phyloP scores from a whole-genome alignment of 2,113 vertebrate species.

The Hucho hucho region DNA sequence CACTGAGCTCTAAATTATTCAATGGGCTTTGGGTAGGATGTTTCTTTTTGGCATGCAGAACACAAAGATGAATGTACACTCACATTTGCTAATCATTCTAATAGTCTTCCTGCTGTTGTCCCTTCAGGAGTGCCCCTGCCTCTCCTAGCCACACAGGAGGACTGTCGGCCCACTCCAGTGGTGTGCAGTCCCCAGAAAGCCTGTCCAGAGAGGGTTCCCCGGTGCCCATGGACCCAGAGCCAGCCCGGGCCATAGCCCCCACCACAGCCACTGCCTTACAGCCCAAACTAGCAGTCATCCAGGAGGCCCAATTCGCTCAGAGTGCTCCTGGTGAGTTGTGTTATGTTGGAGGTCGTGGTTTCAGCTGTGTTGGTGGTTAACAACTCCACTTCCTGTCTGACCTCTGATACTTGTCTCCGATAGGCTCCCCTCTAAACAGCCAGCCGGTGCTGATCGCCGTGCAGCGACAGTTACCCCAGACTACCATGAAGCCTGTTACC shows the following conservation, averaged over 20 bases:
- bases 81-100: not conserved
- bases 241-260: slow-evolving; percentile 74
- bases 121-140: slow-evolving; percentile 90
- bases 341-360: not conserved
- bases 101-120: not conserved
- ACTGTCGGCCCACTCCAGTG: slow-evolving; percentile 94
- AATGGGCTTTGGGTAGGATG: not conserved
- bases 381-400: not conserved
- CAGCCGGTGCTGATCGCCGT: slow-evolving; percentile 95
- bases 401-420: slow-evolving; percentile 13
- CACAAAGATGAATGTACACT: not conserved
- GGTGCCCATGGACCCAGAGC: slow-evolving; percentile 88
- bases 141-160: slow-evolving; percentile 95
- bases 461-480: slow-evolving; percentile 90
- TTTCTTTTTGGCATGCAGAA: too few relatives aligned
- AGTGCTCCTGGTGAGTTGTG: slow-evolving; percentile 84
- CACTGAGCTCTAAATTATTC: not conserved
- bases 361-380: not conserved
- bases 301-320: slow-evolving; percentile 94
- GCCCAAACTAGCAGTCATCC: slow-evolving; percentile 93
- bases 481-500: slow-evolving; percentile 90
- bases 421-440: slow-evolving; percentile 87
- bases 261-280: slow-evolving; percentile 73
- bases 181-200: slow-evolving; percentile 96
- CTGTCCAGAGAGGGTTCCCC: slow-evolving; percentile 96